A percentile compares a stretch with the other conserved stretches of the same genome.
phyloP scores from a whole-genome alignment of 2,113 vertebrate species.

The Bubo scandiacus region DNA sequence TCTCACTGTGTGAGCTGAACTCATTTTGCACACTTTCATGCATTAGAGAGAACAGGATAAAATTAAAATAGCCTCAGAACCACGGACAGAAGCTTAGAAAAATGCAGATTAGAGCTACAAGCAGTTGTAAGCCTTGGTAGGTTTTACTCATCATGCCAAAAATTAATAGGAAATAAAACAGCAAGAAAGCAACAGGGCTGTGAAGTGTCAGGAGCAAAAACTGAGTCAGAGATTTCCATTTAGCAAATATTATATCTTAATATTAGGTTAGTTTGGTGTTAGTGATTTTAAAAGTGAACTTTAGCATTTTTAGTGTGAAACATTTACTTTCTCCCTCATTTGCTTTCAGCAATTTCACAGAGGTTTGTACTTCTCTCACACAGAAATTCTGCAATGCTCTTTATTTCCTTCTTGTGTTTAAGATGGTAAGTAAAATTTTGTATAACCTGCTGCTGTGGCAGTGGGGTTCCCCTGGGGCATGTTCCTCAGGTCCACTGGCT shows the following conservation, averaged over 20 bases:
- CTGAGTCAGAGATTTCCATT: neutral
- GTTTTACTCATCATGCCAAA: neutral
- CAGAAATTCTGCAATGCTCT: neutral
- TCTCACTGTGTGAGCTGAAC: neutral
- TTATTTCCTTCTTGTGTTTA: neutral
- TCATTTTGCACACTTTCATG: neutral
- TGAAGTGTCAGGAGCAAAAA: neutral
- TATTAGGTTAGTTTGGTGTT: neutral
- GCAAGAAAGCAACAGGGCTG: neutral
- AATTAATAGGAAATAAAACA: neutral
- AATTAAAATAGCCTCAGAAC: neutral
- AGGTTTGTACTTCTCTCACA: neutral
- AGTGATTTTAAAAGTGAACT: neutral
- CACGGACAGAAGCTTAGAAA: neutral
- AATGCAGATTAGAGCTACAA: accelerated
- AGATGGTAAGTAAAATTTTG: neutral
- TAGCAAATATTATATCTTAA: neutral
- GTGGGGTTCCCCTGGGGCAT: accelerated
- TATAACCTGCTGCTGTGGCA: neutral
- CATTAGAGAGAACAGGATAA: neutral
- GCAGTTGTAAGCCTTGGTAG: neutral
- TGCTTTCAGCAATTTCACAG: neutral
- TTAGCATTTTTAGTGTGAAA: neutral
- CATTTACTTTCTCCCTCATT: neutral
- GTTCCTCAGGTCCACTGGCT: neutral